A percentile compares a stretch with the other conserved stretches of the same genome.
These are phyloP conservation scores for Choloepus hoffmanni DNA, from an alignment of 2,113 vertebrate species.

Conservation along the genomic window DNA sequence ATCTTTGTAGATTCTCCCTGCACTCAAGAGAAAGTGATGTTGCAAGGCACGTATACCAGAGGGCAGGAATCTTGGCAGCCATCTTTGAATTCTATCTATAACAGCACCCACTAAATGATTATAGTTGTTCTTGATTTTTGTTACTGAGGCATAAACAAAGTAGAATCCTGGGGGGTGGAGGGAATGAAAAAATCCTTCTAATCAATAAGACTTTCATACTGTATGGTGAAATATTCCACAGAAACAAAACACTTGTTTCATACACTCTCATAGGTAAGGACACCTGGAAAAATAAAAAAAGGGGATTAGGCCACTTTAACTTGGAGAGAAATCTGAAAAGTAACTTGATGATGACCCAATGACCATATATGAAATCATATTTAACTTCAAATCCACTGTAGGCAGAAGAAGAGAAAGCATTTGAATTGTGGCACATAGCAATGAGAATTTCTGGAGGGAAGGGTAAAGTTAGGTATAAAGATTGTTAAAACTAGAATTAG, in stretches of 20 bases:
- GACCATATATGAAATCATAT: neutral
- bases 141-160: neutral
- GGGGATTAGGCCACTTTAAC: neutral
- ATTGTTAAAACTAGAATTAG: neutral
- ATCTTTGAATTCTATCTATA: neutral
- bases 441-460: neutral
- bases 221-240: neutral
- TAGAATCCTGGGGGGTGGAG: neutral
- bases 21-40: neutral
- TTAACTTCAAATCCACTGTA: neutral
- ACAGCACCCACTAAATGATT: neutral
- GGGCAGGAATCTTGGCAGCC: neutral
- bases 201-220: neutral
- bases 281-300: neutral
- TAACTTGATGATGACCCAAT: neutral
- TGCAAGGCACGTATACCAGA: fast-evolving
- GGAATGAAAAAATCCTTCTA: neutral
- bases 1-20: neutral
- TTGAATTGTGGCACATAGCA: neutral
- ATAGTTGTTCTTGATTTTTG: neutral
- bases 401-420: neutral
- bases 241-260: neutral
- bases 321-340: neutral
- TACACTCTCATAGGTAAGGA: neutral
- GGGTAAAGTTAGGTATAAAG: neutral